A percentile compares a stretch with the other conserved stretches of the same genome.
These are phyloP conservation scores for Oryzias javanicus DNA, from an alignment of 2,113 vertebrate species.

Conservation along the genomic window DNA sequence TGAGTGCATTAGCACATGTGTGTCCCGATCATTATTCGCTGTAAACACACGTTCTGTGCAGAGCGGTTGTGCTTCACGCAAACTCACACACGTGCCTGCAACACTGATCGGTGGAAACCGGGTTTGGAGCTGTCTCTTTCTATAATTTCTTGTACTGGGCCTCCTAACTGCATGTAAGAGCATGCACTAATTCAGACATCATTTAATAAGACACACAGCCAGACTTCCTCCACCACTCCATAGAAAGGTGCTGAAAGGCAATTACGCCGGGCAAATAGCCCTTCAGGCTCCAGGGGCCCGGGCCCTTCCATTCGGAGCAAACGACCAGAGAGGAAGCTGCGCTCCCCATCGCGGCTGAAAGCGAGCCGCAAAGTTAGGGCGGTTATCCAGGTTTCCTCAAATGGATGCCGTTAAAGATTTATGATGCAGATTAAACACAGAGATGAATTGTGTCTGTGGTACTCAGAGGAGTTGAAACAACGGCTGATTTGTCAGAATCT, in stretches of 20 bases:
- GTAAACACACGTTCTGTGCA: conserved; percentile 30
- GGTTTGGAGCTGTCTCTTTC: conserved; percentile 55
- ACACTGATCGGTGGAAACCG: conserved; percentile 64
- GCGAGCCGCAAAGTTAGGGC: conserved; percentile 29
- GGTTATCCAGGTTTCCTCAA: background rate
- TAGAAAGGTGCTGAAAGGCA: conserved; percentile 76
- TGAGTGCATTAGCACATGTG: conserved; percentile 39
- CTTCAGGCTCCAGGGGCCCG: conserved; percentile 64
- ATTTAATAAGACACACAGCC: conserved; percentile 75
- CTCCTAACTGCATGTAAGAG: conserved; percentile 70
- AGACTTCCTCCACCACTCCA: conserved; percentile 71
- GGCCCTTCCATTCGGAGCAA: conserved; percentile 56
- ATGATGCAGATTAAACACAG: conserved; percentile 3
- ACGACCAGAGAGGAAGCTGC: conserved; percentile 16
- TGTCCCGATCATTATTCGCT: conserved; percentile 31
- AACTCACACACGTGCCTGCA: conserved; percentile 12
- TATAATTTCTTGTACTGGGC: conserved; percentile 72
- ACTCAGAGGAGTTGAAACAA: conserved; percentile 2
- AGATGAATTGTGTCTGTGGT: background rate
- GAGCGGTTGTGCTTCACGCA: conserved; percentile 4
- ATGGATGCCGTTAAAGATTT: conserved; percentile 1
- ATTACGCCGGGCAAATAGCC: conserved; percentile 74
- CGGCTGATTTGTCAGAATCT: background rate
- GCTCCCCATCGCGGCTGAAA: conserved; percentile 28
- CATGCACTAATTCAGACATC: conserved; percentile 73